Evolutionary conservation across 2,888 invertebrate genomes (phyloP).

Genomic region (Sinodicranocentrus sp.): DNA sequence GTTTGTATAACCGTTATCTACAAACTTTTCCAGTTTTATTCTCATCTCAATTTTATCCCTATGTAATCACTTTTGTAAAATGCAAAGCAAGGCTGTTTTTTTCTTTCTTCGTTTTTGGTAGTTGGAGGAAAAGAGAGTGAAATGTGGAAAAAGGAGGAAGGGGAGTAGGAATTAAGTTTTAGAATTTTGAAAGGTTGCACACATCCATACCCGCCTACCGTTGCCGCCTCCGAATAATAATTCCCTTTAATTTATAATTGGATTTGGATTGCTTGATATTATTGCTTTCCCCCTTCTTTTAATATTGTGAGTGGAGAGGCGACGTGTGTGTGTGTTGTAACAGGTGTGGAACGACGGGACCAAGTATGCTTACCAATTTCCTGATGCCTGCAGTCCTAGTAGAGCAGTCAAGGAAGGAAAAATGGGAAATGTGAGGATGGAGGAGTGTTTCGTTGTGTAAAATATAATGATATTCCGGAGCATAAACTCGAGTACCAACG

Average conservation of each 20-base stretch:
- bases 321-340: slow-evolving; percentile 60
- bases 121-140: no score
- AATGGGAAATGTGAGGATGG: no score
- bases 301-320: slow-evolving; percentile 31
- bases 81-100: no score
- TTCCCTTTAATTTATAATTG: slow-evolving; percentile 70
- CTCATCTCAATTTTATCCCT: slow-evolving; percentile 56
- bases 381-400: no score
- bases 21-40: slow-evolving; percentile 5
- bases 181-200: slow-evolving; percentile 68
- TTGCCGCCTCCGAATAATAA: slow-evolving; percentile 69
- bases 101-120: no score
- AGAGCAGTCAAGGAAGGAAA: no score
- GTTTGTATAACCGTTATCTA: slow-evolving; percentile 8
- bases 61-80: slow-evolving; percentile 27
- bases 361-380: no score
- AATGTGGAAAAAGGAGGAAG: slow-evolving; percentile 9
- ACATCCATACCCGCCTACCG: slow-evolving; percentile 63
- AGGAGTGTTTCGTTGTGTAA: no score
- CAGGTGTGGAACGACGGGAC: slow-evolving; percentile 69
- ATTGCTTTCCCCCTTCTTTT: slow-evolving; percentile 53
- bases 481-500: slow-evolving; percentile 28
- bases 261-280: slow-evolving; percentile 67
- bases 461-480: slow-evolving; percentile 23
- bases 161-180: slow-evolving; percentile 65